Percentiles rank a stretch among this genome's conserved stretches.
Conservation (phyloP, 2,797 vertebrate species). For the Anisognathus igniventris region DNA sequence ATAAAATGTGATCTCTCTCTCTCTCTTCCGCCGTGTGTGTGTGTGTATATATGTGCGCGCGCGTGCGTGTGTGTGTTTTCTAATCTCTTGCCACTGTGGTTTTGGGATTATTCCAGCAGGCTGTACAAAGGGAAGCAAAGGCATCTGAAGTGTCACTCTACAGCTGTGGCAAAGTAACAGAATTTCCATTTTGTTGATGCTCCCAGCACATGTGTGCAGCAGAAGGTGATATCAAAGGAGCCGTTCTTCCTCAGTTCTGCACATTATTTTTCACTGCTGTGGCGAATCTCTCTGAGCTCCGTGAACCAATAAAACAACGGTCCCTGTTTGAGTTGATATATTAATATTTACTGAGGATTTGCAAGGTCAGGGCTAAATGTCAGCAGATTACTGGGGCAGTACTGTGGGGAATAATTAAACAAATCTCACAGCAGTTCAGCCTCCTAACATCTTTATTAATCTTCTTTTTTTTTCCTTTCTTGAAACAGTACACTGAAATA, state of each 20-base stretch:
- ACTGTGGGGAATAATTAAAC: constrained; percentile 85
- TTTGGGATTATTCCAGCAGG: constrained; percentile 89
- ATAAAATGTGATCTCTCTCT: constrained; percentile 79
- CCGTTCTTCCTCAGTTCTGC: constrained; percentile 75
- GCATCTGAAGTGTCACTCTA: constrained; percentile 90
- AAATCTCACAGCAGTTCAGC: constrained; percentile 81
- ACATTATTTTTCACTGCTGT: constrained; percentile 77
- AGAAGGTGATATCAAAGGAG: constrained; percentile 90
- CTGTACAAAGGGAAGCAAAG: constrained; percentile 86
- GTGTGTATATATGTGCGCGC: not conserved
- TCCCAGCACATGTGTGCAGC: constrained; percentile 86
- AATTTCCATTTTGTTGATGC: constrained; percentile 82
- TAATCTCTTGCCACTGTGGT: constrained; percentile 91
- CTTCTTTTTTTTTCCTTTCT: constrained; percentile 32
- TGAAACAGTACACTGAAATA: constrained; percentile 72
- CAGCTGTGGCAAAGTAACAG: constrained; percentile 84
- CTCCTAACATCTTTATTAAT: constrained; percentile 84
- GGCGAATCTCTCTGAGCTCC: constrained; percentile 78
- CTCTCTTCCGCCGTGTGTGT: not conserved
- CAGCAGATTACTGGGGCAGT: constrained; percentile 84
- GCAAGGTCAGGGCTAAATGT: constrained; percentile 85
- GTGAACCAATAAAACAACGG: constrained; percentile 79
- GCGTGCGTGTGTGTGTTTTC: constrained; percentile 67
- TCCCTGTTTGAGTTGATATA: constrained; percentile 83
- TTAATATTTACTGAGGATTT: constrained; percentile 88